Conservation (phyloP, 1,140 invertebrate species). For the Drosophila persimilis region DNA sequence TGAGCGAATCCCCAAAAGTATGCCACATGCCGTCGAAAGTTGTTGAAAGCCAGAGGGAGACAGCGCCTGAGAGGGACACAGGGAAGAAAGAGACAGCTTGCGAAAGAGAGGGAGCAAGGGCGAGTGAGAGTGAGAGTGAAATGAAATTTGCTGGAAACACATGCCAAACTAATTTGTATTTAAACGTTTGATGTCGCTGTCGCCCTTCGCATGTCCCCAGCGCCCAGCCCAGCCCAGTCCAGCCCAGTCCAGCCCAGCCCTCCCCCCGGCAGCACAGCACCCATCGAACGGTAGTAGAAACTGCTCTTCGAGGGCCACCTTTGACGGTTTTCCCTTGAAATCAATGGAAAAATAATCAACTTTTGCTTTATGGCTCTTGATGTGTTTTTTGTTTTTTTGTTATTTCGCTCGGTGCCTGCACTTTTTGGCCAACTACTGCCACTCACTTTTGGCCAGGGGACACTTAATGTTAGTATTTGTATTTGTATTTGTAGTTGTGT, state of each 20-base stretch:
- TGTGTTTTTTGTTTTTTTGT: constrained; percentile 3
- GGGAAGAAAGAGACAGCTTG: not conserved
- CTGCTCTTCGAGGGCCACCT: too few relatives aligned
- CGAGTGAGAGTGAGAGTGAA: constrained; percentile 14
- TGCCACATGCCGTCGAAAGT: constrained; percentile 46
- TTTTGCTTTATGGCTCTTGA: constrained; percentile 49
- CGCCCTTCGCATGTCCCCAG: not conserved
- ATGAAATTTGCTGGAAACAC: constrained; percentile 46
- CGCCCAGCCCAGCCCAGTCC: not conserved
- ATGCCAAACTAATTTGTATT: constrained; percentile 66
- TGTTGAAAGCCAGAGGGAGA: constrained; percentile 35
- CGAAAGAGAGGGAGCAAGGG: not conserved
- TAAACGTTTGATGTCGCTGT: constrained; percentile 60
- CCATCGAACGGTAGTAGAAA: too few relatives aligned
- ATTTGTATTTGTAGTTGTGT: constrained; percentile 23
- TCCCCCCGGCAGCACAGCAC: not conserved
- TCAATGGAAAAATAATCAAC: constrained; percentile 68
- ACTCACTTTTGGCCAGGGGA: constrained; percentile 43
- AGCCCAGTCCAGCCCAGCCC: too few relatives aligned
- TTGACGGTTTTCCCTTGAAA: constrained; percentile 22
- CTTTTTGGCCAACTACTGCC: constrained; percentile 33
- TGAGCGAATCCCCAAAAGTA: constrained; percentile 44
- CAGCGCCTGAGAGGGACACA: constrained; percentile 3
- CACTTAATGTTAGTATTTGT: constrained; percentile 48
- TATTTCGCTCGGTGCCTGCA: constrained; percentile 14